Percentiles rank a stretch among this genome's conserved stretches.
phyloP scores from a whole-genome alignment of 1,140 invertebrate genomes.

The Sinonovacula constricta region DNA sequence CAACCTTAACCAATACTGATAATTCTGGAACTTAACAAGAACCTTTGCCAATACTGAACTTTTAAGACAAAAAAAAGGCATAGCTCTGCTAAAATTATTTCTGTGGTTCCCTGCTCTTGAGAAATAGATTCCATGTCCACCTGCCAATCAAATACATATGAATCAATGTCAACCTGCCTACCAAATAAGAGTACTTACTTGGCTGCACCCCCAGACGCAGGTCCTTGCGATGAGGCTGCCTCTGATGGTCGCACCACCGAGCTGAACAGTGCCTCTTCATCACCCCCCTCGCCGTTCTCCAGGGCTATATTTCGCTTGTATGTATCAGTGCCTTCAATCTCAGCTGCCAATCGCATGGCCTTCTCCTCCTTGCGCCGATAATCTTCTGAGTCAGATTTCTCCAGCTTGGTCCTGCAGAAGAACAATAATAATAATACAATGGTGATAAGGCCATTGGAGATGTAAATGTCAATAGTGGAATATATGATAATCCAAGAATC shows the following conservation, averaged over 20 bases:
- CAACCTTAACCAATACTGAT: background rate
- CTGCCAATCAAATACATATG: background rate
- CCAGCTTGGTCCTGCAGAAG: slow-evolving; percentile 83
- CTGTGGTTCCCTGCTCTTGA: background rate
- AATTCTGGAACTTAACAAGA: background rate
- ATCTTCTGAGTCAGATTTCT: slow-evolving; percentile 90
- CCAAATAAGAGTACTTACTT: slow-evolving; percentile 35
- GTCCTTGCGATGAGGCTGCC: slow-evolving; percentile 74
- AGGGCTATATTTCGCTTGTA: slow-evolving; percentile 89
- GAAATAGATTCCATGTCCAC: background rate
- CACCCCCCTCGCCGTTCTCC: slow-evolving; percentile 89
- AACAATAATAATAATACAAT: slow-evolving; percentile 14
- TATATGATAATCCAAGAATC: background rate
- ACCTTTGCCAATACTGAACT: background rate
- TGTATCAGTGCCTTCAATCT: slow-evolving; percentile 91
- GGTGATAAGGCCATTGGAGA: background rate
- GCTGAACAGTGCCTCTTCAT: slow-evolving; percentile 85
- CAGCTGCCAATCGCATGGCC: slow-evolving; percentile 91
- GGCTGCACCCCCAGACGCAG: slow-evolving; percentile 32
- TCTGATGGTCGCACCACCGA: slow-evolving; percentile 79
- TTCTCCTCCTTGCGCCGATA: slow-evolving; percentile 90
- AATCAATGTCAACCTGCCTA: background rate
- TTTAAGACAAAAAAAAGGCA: background rate
- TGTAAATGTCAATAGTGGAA: background rate
- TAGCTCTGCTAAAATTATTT: background rate